Evolutionary conservation across 2,113 vertebrate genomes (phyloP).

Genomic region (Phoenicopterus ruber): DNA sequence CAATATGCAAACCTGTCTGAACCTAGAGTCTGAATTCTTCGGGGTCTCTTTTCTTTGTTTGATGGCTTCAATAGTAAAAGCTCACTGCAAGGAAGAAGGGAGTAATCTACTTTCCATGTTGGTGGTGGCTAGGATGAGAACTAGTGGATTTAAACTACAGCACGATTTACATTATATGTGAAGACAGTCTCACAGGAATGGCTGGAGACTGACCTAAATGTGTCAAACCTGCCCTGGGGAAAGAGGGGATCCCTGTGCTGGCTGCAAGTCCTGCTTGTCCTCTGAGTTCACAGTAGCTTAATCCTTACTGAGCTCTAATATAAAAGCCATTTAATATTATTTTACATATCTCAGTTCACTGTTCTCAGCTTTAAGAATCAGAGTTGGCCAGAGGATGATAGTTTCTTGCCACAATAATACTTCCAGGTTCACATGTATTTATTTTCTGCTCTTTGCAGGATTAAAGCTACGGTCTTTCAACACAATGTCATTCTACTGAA

Average conservation of each 20-base stretch:
- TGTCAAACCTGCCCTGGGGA: neutral
- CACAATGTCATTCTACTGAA: neutral
- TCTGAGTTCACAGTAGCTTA: neutral
- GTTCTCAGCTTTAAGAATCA: neutral
- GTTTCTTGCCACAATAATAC: neutral
- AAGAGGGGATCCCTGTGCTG: neutral
- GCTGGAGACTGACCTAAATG: neutral
- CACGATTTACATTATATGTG: neutral
- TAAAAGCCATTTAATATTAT: neutral
- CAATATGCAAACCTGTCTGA: neutral
- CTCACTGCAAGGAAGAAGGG: neutral
- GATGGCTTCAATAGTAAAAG: neutral
- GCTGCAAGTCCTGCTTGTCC: neutral
- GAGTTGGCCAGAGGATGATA: neutral
- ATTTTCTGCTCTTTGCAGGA: neutral
- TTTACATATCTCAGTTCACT: neutral
- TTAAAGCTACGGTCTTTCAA: neutral
- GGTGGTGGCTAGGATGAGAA: neutral
- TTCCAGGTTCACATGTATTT: neutral
- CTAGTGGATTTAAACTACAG: neutral
- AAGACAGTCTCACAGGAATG: neutral
- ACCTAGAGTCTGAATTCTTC: neutral
- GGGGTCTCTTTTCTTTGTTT: neutral
- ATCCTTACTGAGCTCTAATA: neutral
- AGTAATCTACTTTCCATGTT: neutral